Evolutionary conservation across 2,797 vertebrate species (phyloP), one percentile per base, ranked within the genome.

Genomic region (Cirrhinus mrigala): DNA sequence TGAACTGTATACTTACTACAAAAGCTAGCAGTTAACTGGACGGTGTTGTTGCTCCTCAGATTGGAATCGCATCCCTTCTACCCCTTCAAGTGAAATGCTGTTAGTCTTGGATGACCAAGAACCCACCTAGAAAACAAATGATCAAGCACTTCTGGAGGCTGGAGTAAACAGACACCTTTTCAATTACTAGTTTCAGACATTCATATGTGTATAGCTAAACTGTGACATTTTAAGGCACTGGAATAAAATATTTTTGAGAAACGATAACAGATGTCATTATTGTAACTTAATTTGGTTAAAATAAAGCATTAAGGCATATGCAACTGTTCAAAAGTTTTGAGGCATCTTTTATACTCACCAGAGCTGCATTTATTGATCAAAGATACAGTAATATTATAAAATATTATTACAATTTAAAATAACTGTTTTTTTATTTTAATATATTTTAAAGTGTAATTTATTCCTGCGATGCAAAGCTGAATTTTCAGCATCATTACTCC

Each of bases 51-150:
- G 9, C 60, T 66, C 44, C 33, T 58, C 71, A 90, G 89, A 44
- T 20, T 90, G 84, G 80, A 87, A 75, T 74, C 84, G 40, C 89
- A 90, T 85, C 84, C 84, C 3, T 87, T 89, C 58, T 90, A 89
- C 58, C 89, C 89, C 4, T 90, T 90, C 81, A 87, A 89, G 50
- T 89, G 56, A 88, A 86, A 58, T 27, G 50, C 52, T 27, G 8
- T 70, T 68, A 29, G 20, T 29, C 6, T 11, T 27, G 44, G 22
- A 70, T 62, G 22, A 7, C 24, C 7, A 37, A 80, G n/a, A 76
- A 56, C 50, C 16, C 44, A 37, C 33, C 48, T 44, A 27, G 10
- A 20, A 16, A 75, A 40, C 48, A 33, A 83, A 37, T 15, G 6
- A n/a, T 6, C 37, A 62, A 52, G 76, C 46, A 66, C 46, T 66